Conservation (phyloP, 2,113 vertebrate species). For the Chloropsis hardwickii region DNA sequence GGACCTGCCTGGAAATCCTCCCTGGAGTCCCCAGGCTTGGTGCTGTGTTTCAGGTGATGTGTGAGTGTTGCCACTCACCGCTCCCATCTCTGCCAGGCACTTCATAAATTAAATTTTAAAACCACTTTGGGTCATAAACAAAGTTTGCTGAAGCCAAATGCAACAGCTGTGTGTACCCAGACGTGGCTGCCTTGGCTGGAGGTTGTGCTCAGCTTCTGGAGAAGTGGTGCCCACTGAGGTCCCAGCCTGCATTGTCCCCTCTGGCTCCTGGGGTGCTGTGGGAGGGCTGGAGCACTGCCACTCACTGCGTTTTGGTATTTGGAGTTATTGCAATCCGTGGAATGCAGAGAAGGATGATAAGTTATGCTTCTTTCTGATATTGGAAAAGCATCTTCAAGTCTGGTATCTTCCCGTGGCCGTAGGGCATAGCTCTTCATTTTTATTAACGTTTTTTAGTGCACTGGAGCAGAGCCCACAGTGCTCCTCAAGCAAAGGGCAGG, state of each 20-base stretch:
- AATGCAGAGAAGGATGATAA: background rate
- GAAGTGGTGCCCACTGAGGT: background rate
- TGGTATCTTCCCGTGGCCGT: background rate
- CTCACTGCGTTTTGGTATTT: background rate
- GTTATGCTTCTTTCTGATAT: background rate
- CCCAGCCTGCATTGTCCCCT: background rate
- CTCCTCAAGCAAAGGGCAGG: background rate
- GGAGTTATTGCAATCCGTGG: background rate
- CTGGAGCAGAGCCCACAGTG: background rate
- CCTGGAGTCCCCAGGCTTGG: background rate
- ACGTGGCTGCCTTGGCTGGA: background rate
- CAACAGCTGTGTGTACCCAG: background rate
- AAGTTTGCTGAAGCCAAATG: background rate
- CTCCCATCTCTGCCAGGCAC: background rate
- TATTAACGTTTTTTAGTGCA: background rate
- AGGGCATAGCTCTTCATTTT: background rate
- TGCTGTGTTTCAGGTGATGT: background rate
- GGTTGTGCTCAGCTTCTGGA: background rate
- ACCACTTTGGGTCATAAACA: background rate
- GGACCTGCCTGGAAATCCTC: background rate
- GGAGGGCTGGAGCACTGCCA: background rate
- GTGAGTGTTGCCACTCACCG: background rate
- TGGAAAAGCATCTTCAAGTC: background rate
- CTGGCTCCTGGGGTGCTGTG: background rate
- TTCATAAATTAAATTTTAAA: background rate